phyloP scores from a whole-genome alignment of 1,140 invertebrate genomes.

The Lepeophtheirus salmonis region DNA sequence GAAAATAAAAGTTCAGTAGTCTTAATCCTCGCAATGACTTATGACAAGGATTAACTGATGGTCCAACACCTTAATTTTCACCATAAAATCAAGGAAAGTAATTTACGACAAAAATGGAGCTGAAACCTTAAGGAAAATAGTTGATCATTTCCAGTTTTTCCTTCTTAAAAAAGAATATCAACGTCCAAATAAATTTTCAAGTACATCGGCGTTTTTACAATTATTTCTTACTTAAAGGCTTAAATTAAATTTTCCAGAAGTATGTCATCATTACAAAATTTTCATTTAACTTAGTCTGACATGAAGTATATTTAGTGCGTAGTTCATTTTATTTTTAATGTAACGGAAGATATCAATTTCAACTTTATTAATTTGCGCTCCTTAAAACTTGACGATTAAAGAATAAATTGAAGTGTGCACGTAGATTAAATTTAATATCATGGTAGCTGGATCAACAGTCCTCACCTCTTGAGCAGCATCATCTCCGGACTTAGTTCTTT shows the following conservation, averaged over 20 bases:
- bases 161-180: too few relatives aligned
- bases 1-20: background rate
- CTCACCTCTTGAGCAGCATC: background rate
- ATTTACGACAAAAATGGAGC: too few relatives aligned
- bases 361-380: background rate
- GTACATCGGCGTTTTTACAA: too few relatives aligned
- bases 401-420: background rate
- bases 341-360: background rate
- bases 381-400: background rate
- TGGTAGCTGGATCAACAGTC: background rate
- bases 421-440: background rate
- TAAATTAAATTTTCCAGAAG: too few relatives aligned
- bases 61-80: background rate
- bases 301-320: too few relatives aligned
- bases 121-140: too few relatives aligned
- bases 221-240: too few relatives aligned
- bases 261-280: too few relatives aligned
- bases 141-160: too few relatives aligned
- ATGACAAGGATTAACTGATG: background rate
- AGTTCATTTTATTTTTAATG: constrained; percentile 1
- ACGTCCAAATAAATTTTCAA: too few relatives aligned
- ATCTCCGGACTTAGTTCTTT: background rate
- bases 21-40: background rate
- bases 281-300: too few relatives aligned
- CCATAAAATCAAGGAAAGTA: too few relatives aligned